A percentile compares a stretch with the other conserved stretches of the same genome.
These are phyloP conservation scores for Orthosia incerta DNA, from an alignment of 2,888 invertebrate genomes.

Conservation along the genomic window DNA sequence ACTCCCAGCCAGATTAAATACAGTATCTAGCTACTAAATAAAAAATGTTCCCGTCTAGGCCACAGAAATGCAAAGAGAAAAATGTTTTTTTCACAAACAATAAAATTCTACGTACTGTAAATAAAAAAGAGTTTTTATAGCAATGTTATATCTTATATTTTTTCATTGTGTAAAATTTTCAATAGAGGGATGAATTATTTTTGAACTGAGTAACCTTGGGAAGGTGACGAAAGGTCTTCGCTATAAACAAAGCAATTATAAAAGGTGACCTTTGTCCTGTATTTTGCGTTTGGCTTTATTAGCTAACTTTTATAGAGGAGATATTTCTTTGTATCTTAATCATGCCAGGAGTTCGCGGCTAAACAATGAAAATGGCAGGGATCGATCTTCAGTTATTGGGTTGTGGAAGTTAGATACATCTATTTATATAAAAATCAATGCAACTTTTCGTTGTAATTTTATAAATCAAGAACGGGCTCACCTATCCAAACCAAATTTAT, in stretches of 20 bases:
- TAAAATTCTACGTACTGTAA: constrained; percentile 4
- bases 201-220: constrained; percentile 7
- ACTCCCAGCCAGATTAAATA: constrained; percentile 10
- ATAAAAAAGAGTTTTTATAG: constrained; percentile 17
- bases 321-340: too few relatives aligned
- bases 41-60: constrained; percentile 23
- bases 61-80: neutral
- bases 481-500: too few relatives aligned
- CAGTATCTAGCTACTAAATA: constrained; percentile 8
- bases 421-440: too few relatives aligned
- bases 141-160: neutral
- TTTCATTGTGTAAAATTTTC: neutral
- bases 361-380: too few relatives aligned
- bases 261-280: neutral
- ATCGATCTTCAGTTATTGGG: too few relatives aligned
- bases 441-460: too few relatives aligned
- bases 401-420: too few relatives aligned
- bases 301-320: too few relatives aligned
- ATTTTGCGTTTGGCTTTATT: neutral
- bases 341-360: too few relatives aligned
- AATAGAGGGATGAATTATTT: neutral
- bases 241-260: neutral
- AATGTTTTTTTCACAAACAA: constrained; percentile 7
- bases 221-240: neutral
- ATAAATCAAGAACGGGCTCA: too few relatives aligned